Conservation (phyloP, 2,888 invertebrate genomes). For the Nipponacmea schrenckii region DNA sequence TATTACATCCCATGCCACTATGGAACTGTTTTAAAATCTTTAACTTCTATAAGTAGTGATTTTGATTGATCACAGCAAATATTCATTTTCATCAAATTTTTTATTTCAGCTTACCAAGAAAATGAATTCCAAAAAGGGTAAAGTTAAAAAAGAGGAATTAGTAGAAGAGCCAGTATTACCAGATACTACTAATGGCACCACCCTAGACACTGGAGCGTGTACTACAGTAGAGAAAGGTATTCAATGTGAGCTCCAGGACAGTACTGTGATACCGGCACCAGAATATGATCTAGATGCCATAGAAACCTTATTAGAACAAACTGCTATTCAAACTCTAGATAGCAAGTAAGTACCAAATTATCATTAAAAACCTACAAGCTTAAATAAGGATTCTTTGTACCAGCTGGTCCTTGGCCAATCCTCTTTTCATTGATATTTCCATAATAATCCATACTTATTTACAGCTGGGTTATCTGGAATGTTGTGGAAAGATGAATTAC, state of each 20-base stretch:
- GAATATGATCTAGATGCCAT: conserved; percentile 59
- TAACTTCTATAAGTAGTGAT: too few species aligned
- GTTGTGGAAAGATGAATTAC: too few species aligned
- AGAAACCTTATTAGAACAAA: conserved; percentile 64
- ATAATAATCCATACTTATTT: too few species aligned
- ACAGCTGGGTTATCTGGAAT: too few species aligned
- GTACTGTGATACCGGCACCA: conserved; percentile 41
- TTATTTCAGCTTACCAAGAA: conserved; percentile 46
- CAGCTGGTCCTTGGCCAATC: too few species aligned
- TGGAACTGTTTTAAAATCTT: too few species aligned
- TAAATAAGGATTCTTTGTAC: too few species aligned
- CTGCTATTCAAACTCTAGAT: conserved; percentile 59
- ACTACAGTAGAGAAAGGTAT: conserved; percentile 31
- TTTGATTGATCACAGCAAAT: too few species aligned
- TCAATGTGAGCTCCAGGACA: conserved; percentile 41
- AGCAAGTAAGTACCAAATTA: conserved; percentile 63
- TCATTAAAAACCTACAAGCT: too few species aligned
- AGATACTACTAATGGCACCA: too few species aligned
- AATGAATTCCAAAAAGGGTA: conserved; percentile 32
- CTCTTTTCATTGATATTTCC: too few species aligned
- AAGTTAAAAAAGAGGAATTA: conserved; percentile 25
- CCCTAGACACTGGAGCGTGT: not conserved
- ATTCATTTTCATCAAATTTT: not conserved
- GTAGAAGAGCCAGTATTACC: conserved; percentile 1
- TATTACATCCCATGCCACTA: too few species aligned